Conservation (phyloP, 2,113 vertebrate genomes). For the Nasalis larvatus region DNA sequence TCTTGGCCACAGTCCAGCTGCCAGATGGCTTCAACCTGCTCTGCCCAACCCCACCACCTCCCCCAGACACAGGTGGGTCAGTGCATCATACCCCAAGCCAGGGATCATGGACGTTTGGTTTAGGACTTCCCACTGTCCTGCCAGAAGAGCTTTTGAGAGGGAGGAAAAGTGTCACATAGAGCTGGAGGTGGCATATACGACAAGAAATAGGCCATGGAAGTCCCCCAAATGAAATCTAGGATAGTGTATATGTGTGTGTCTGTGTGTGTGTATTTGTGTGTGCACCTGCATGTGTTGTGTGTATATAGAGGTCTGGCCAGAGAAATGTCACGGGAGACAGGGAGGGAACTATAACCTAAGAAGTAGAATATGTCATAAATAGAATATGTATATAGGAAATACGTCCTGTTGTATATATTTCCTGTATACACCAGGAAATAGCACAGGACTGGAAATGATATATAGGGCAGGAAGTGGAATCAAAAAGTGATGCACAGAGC, state of each 20-base stretch:
- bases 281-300: background rate
- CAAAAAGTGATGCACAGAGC: background rate
- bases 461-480: background rate
- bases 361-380: background rate
- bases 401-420: background rate
- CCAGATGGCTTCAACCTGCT: slow-evolving; percentile 92
- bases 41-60: slow-evolving; percentile 83
- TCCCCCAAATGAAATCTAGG: background rate
- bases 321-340: background rate
- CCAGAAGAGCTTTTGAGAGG: background rate
- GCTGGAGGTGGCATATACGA: background rate
- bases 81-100: background rate
- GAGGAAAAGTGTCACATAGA: background rate
- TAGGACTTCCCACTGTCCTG: background rate
- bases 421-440: background rate
- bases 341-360: background rate
- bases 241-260: background rate
- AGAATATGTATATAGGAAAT: background rate
- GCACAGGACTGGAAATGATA: background rate
- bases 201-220: background rate
- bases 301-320: background rate
- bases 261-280: background rate
- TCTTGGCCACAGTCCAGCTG: slow-evolving; percentile 95
- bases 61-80: slow-evolving; percentile 79
- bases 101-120: background rate